Evolutionary conservation across 2,888 invertebrate species (phyloP), one percentile per base, ranked within the genome.

Genomic region (Crioceris asparagi): DNA sequence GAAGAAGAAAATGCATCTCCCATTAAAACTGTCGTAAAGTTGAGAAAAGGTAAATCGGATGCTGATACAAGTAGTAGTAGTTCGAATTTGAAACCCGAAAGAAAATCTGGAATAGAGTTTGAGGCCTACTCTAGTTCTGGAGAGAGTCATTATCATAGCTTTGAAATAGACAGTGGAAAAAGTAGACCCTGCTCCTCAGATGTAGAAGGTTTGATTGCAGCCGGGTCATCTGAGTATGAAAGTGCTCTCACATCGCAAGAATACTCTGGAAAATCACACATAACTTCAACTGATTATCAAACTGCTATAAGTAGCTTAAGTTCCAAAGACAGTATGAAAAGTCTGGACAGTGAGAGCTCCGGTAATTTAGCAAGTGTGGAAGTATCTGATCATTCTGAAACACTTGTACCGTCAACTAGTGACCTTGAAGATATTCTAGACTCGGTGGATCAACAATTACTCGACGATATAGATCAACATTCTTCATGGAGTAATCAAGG

Each of bases 381-480:
- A 65, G 79, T 88, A 23, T 92, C 92, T 19, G 93, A 94, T 62
- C 72, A 83, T 17, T 92, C 92, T 1, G 93, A 93, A 67, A 96
- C 94, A 2, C 65, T 96, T 6, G 83, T 96, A 7, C 88, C 92
- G 10, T 92, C 94, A 2, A 82, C 84, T 6, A 79, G 83, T 56
- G 90, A 90, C 60, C 64, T 82, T 32, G 80, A 81, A 56, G 82
- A 83, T 51, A 71, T 83, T 43, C 74, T 78, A 51, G 77, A 77
- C 46, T 71, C 72, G 42, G 71, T 71, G 44, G 74, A 72, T 18
- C 72, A 74, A 31, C 71, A 58, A 16, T 51, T 59, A 10, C 46
- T 65, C 2, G 66, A 67, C 21, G 70, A 69, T 29, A 38, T 40
- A 18, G 53, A 50, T 18, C 52, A 51, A 16, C 53, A 52, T 21